Base-by-base conservation (phyloP, 2,113 vertebrate genomes). In the Nibea albiflora region DNA sequence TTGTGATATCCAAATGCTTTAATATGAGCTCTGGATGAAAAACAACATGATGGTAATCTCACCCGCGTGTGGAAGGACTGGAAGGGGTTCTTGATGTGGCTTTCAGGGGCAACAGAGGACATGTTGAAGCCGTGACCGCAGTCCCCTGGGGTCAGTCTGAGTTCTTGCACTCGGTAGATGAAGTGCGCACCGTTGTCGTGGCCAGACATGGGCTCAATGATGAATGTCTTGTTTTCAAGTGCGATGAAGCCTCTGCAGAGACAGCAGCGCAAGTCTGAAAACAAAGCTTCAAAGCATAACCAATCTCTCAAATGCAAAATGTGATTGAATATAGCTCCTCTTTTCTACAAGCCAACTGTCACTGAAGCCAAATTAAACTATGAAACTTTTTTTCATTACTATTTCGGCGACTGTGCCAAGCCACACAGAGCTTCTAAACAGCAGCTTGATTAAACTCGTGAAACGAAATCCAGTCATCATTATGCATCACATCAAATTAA, bases 211-310 rank as follows among this genome's bases (percentile, higher is more conserved):
- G 98, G 97, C 91, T 99, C 97, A 65, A 99, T 93, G 86, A 98
- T 57, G 81, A 96, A 97, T 80, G 95, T 95, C 92, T 89, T 95
- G 92, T 97, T 96, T 92, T 90, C 96, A 81, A 98, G 93, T 19
- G 89, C 89, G 82, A 99, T 95, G 90, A 99, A 94, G 84, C 98
- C 98, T 95, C 98, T 99, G 93, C 70, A 78, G 90, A 92, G 82
- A 95, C 85, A 93, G 24, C 28, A 82, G 79, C 11, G 22, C 20
- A 78, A 77, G 44, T 66, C 53, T 61, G 20, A 73, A 73, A 71
- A 90, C 31, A 84, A 83, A 86, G 61, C 81, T 49, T 80, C 68
- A 77, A 74, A 82, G 72, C 39, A 60, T 19, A 50, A 79, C 50
- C 74, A 76, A 47, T 85, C 64, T 74, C 68, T 64, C 26, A 75